phyloP scores from a whole-genome alignment of 2,113 vertebrate genomes.

The Holacanthus passer region DNA sequence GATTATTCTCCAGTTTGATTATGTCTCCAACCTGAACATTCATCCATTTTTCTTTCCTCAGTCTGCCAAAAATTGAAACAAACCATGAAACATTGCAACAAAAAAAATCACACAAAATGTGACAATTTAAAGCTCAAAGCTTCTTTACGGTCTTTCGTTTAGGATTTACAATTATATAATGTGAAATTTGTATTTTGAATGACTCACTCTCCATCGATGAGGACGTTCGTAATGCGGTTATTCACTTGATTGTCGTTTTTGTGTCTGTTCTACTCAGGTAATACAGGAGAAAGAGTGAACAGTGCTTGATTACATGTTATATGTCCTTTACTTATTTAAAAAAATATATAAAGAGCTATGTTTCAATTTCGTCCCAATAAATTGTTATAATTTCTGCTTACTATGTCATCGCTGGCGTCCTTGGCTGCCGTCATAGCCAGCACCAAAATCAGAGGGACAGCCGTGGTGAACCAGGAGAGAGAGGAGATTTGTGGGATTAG shows the following conservation, averaged over 20 bases:
- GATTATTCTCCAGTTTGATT: constrained; percentile 92
- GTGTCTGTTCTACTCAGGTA: constrained; percentile 89
- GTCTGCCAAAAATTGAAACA: constrained; percentile 74
- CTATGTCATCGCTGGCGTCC: constrained; percentile 93
- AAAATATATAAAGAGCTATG: background rate
- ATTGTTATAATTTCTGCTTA: constrained; percentile 76
- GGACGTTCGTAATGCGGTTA: constrained; percentile 89
- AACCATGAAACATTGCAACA: background rate
- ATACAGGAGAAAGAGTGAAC: constrained; percentile 3
- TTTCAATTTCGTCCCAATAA: background rate
- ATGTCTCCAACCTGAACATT: constrained; percentile 95
- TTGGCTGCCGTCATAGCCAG: constrained; percentile 91
- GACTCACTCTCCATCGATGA: constrained; percentile 91
- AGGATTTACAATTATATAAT: background rate
- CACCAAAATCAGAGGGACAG: constrained; percentile 91
- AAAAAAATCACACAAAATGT: background rate
- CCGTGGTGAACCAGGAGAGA: constrained; percentile 94
- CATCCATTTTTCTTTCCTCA: constrained; percentile 93
- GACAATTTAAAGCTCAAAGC: background rate
- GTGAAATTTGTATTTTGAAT: background rate
- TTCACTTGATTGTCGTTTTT: constrained; percentile 93
- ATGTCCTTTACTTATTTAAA: background rate
- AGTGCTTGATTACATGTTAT: background rate
- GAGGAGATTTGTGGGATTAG: constrained; percentile 94
- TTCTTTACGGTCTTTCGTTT: background rate